Conservation (phyloP, 2,888 invertebrate species). For the Tenodera sinensis region DNA sequence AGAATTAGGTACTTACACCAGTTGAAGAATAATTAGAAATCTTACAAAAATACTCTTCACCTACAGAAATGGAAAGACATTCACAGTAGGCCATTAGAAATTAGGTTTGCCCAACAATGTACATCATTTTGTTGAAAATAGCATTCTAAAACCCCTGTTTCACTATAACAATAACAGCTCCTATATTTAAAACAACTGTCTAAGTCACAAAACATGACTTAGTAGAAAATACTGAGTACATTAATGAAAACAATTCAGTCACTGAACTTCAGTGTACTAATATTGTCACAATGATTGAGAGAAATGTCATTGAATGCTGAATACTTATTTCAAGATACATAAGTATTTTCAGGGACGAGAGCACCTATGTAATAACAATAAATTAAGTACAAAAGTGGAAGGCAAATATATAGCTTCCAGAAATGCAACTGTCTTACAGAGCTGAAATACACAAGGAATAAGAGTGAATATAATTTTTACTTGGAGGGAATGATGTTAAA, state of each 20-base stretch:
- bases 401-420: not conserved
- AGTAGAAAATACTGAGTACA: not conserved
- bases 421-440: not conserved
- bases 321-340: constrained; percentile 14
- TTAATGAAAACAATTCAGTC: not conserved
- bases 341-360: constrained; percentile 16
- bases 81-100: constrained; percentile 32
- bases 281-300: constrained; percentile 32
- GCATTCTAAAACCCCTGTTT: not conserved
- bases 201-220: not conserved
- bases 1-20: constrained; percentile 29
- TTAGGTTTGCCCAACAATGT: not conserved
- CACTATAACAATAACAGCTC: constrained; percentile 4
- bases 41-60: constrained; percentile 34
- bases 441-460: not conserved
- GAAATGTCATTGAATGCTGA: not conserved
- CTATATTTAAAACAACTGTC: not conserved
- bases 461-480: not conserved
- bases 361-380: constrained; percentile 3
- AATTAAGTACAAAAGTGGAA: constrained; percentile 20
- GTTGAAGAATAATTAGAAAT: constrained; percentile 32
- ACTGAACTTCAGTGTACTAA: constrained; percentile 15
- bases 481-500: constrained; percentile 4
- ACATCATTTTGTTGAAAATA: not conserved
- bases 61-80: constrained; percentile 35